Evolutionary conservation across 1,140 invertebrate genomes (phyloP), one percentile per base, ranked within the genome.

Genomic region (Heliconius eleuchia): DNA sequence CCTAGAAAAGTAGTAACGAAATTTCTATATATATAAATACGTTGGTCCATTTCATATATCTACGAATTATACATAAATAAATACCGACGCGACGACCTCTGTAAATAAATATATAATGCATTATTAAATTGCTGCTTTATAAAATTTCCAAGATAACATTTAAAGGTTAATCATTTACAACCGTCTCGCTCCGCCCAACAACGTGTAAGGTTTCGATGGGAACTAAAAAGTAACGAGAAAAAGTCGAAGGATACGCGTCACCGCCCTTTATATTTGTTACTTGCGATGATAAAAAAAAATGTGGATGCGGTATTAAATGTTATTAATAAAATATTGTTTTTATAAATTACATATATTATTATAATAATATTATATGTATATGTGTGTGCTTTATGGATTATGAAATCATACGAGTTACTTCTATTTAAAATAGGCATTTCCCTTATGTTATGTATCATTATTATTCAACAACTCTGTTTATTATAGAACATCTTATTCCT

Each of bases 131-230:
- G 3, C 55, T 52, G 8, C 55, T 23, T 57, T 66, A 66, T 66
- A 66, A 66, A 52, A 30, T 66, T 6, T 66, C 27, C 9, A 66
- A 30, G 60, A 30, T 66, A 66, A 30, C 60, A 66, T 66, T 66
- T 66, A 66, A 30, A 66, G 60, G 60, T 30, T 66, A 66, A 66
- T 66, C 60, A 66, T 66, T 60, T 66, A 30, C 11, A 76, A 73
- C 71, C 70, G 81, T 80, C 74, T 80, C 74, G 79, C 74, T 72
- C 42, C 74, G 73, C 34, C 71, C 76, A 71, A 60, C 60, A 66
- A 50, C 82, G 71, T 83, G 77, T 83, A 81, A 73, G 82, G 82
- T 83, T 83, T 79, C 82, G 57, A 77, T 85, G 84, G 80, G 84
- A 85, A 82, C 77, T 42, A 37, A 72, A 81, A 81, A 82, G 70